Evolutionary conservation across 2,113 vertebrate genomes (phyloP).

Genomic region (Seriola dumerili): DNA sequence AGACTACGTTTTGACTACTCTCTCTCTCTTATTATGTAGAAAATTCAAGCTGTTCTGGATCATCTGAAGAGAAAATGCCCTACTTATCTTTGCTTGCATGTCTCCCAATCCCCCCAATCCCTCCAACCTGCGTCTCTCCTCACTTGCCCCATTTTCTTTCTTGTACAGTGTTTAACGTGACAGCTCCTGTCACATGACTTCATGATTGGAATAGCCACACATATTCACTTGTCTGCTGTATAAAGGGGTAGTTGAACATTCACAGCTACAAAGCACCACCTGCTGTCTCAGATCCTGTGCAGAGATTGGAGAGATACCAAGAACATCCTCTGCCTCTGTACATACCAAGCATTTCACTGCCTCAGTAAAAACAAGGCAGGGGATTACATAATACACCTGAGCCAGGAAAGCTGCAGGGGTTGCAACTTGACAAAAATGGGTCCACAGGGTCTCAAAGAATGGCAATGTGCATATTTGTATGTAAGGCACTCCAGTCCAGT

Average conservation of each 20-base stretch:
- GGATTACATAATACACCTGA: constrained; percentile 50
- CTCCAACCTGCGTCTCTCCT: background rate
- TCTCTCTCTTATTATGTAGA: background rate
- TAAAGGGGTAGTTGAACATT: constrained; percentile 27
- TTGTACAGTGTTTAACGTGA: constrained; percentile 22
- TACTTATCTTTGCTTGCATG: background rate
- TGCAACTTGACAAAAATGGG: constrained; percentile 22
- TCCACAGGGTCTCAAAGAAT: constrained; percentile 2
- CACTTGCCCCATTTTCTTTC: constrained; percentile 5
- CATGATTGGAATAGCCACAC: background rate
- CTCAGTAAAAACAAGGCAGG: background rate
- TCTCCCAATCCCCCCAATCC: constrained; percentile 2
- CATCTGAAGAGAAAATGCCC: background rate
- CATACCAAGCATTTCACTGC: constrained; percentile 57
- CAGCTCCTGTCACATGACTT: constrained; percentile 49
- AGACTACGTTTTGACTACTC: background rate
- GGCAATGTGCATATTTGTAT: constrained; percentile 41
- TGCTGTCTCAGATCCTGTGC: constrained; percentile 49
- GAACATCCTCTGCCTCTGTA: constrained; percentile 2
- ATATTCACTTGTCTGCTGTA: background rate
- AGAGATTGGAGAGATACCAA: constrained; percentile 35
- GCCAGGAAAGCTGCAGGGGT: constrained; percentile 29
- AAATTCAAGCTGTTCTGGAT: background rate
- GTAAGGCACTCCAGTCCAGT: constrained; percentile 33
- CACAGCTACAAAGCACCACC: constrained; percentile 52